Conservation (phyloP, 2,113 vertebrate genomes). For the Dipodomys merriami region DNA sequence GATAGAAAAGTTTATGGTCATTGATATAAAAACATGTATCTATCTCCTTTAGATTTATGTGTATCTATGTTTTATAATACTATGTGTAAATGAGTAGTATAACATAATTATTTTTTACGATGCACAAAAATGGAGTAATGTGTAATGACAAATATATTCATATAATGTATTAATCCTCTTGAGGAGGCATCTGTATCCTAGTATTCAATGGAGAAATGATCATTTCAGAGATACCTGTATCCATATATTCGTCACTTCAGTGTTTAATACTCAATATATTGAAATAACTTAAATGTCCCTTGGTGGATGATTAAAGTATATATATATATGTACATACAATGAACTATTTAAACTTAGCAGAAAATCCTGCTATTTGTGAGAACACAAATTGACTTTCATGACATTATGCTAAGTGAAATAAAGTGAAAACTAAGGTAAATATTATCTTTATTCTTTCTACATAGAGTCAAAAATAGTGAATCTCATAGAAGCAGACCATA, state of each 20-base stretch:
- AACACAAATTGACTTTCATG: not conserved
- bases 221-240: not conserved
- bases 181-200: too few relatives aligned
- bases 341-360: not conserved
- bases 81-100: too few relatives aligned
- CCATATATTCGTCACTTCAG: not conserved
- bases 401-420: not conserved
- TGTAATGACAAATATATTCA: too few relatives aligned
- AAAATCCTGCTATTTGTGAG: not conserved
- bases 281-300: not conserved
- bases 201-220: not conserved
- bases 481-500: not conserved
- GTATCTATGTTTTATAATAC: too few relatives aligned
- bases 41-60: too few relatives aligned
- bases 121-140: too few relatives aligned
- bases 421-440: not conserved
- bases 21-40: too few relatives aligned
- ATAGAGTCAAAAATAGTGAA: not conserved
- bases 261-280: not conserved
- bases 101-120: too few relatives aligned
- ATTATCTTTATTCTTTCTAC: not conserved
- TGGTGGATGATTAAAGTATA: not conserved
- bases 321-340: too few relatives aligned
- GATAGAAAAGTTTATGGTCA: not conserved
- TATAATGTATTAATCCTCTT: too few relatives aligned